These are phyloP conservation scores for Eremobia ochroleuca DNA, from an alignment of 2,888 invertebrate species.

Conservation along the genomic window DNA sequence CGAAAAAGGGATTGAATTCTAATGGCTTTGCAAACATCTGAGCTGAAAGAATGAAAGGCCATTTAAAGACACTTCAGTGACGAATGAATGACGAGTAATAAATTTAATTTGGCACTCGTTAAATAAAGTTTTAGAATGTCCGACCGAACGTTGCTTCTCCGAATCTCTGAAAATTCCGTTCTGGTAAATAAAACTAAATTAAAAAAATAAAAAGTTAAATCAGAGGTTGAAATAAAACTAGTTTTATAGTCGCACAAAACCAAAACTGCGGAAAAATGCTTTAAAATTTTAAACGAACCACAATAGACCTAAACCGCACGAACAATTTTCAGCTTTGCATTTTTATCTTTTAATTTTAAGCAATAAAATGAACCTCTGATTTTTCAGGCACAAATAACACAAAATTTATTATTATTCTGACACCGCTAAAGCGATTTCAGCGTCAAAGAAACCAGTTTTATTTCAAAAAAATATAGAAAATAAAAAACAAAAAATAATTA, in stretches of 20 bases:
- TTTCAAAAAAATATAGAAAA: constrained; percentile 51
- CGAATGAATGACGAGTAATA: background rate
- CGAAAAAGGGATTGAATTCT: constrained; percentile 37
- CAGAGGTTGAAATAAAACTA: constrained; percentile 35
- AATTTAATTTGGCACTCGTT: constrained; percentile 30
- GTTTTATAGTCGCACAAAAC: constrained; percentile 1
- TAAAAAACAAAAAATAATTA: constrained; percentile 74
- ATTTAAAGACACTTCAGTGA: constrained; percentile 44
- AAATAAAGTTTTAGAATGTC: background rate
- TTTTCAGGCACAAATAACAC: constrained; percentile 4
- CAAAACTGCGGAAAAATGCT: background rate
- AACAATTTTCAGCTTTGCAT: constrained; percentile 10
- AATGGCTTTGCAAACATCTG: constrained; percentile 54
- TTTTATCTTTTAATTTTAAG: constrained; percentile 27
- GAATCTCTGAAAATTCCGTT: background rate
- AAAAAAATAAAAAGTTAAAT: background rate
- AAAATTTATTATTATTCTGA: background rate
- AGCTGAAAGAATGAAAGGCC: constrained; percentile 37
- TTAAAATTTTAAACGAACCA: background rate
- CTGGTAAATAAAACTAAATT: background rate
- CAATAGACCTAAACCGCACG: constrained; percentile 1
- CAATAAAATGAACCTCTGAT: background rate
- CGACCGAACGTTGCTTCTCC: background rate
- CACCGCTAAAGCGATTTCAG: background rate
- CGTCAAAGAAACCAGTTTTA: constrained; percentile 29